A percentile compares a stretch with the other conserved stretches of the same genome.
Conservation (phyloP, 2,113 vertebrate species). For the Vidua chalybeata region DNA sequence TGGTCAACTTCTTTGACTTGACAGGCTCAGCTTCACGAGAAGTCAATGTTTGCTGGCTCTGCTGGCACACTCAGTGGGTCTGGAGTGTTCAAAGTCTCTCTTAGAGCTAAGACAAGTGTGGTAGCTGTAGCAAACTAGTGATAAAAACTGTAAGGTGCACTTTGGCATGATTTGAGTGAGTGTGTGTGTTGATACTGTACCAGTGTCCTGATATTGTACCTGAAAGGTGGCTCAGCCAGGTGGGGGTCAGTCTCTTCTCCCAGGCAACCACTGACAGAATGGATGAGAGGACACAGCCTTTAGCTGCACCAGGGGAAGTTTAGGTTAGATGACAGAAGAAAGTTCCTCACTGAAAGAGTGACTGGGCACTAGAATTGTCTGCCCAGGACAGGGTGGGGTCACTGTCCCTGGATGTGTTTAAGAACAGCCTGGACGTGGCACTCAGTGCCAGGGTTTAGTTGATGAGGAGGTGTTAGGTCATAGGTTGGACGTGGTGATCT, state of each 20-base stretch:
- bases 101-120: rapidly evolving
- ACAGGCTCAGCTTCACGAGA: not conserved
- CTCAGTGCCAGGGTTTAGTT: not conserved
- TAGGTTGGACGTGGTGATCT: not conserved
- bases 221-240: not conserved
- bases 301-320: not conserved
- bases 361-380: rapidly evolving
- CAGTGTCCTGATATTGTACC: not conserved
- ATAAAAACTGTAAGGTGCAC: not conserved
- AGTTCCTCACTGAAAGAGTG: not conserved
- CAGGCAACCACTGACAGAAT: not conserved
- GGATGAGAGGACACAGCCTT: not conserved
- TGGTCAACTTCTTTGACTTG: not conserved
- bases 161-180: not conserved
- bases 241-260: not conserved
- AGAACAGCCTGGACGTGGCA: not conserved
- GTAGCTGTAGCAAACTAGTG: not conserved
- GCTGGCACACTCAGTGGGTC: not conserved
- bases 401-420: rapidly evolving
- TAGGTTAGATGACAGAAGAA: not conserved
- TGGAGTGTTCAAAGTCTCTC: not conserved
- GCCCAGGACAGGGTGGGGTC: not conserved
- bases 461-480: not conserved
- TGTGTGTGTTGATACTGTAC: not conserved
- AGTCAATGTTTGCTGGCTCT: not conserved